Conservation (phyloP, 2,113 vertebrate genomes). For the Cyprinodon tularosa region DNA sequence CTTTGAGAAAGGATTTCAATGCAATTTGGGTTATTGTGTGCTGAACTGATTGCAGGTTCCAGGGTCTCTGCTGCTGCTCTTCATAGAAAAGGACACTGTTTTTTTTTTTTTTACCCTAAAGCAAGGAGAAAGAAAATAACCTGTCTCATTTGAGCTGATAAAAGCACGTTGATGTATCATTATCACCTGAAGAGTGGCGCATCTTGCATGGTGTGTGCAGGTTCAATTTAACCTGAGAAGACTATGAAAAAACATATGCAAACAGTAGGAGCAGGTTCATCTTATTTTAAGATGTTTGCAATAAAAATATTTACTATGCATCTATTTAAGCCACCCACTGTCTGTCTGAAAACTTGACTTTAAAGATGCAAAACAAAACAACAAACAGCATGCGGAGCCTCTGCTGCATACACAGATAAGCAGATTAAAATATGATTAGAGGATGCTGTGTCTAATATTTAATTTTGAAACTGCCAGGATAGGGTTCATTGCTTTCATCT, state of each 20-base stretch:
- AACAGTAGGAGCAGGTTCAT: neutral
- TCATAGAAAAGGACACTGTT: constrained; percentile 37
- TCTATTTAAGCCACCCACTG: constrained; percentile 13
- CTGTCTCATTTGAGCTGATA: constrained; percentile 22
- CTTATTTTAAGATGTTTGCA: constrained; percentile 17
- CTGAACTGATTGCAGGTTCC: constrained; percentile 66
- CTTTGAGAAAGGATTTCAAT: constrained; percentile 79
- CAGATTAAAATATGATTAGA: constrained; percentile 68
- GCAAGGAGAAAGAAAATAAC: constrained; percentile 30
- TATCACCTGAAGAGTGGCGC: constrained; percentile 18
- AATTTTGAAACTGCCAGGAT: constrained; percentile 59
- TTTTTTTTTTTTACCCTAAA: neutral
- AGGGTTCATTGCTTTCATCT: constrained; percentile 64
- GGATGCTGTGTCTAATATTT: constrained; percentile 59
- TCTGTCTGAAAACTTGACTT: constrained; percentile 27
- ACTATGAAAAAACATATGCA: constrained; percentile 4
- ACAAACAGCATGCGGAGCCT: constrained; percentile 37
- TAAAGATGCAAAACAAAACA: constrained; percentile 56
- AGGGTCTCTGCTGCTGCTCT: constrained; percentile 38
- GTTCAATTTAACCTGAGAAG: neutral
- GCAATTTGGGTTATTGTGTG: constrained; percentile 81
- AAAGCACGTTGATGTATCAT: constrained; percentile 30
- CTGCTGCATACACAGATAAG: constrained; percentile 41
- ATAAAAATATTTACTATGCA: constrained; percentile 1
- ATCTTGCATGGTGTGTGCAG: constrained; percentile 7